These are phyloP conservation scores for Gorsachius magnificus DNA, from an alignment of 2,797 vertebrate genomes.

Conservation along the genomic window DNA sequence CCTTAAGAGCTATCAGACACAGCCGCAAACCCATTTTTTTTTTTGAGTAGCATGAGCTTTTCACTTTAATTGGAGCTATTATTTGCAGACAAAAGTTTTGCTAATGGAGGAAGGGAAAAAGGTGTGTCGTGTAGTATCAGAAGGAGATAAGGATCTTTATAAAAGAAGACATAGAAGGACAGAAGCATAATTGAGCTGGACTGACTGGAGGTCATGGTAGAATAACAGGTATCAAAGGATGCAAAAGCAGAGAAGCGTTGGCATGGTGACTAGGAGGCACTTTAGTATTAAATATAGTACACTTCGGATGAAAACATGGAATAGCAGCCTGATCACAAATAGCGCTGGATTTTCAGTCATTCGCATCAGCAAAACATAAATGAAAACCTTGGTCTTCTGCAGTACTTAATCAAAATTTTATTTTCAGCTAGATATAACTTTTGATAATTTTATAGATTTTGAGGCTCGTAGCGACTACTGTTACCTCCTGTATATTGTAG, in stretches of 20 bases:
- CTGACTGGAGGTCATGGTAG: slow-evolving; percentile 11
- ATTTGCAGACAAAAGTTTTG: background rate
- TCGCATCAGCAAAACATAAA: background rate
- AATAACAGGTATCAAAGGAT: slow-evolving; percentile 49
- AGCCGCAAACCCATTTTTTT: background rate
- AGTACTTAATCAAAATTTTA: background rate
- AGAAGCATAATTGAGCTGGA: slow-evolving; percentile 31
- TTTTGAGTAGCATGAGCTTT: background rate
- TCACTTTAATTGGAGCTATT: background rate
- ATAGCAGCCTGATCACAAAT: slow-evolving; percentile 8
- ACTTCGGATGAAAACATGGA: background rate
- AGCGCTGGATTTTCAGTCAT: background rate
- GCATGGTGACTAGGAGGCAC: slow-evolving; percentile 33
- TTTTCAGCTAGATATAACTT: background rate
- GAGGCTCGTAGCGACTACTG: background rate
- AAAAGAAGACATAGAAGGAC: background rate
- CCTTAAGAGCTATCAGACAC: background rate
- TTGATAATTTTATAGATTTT: background rate
- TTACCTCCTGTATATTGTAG: background rate
- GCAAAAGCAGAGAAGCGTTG: slow-evolving; percentile 28
- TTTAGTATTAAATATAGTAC: slow-evolving; percentile 38
- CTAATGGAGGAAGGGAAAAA: background rate
- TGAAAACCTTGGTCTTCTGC: background rate
- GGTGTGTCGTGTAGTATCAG: background rate
- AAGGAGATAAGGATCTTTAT: background rate